These are phyloP conservation scores for Lasioglossum lativentre DNA, from an alignment of 2,888 invertebrate species.

Conservation along the genomic window DNA sequence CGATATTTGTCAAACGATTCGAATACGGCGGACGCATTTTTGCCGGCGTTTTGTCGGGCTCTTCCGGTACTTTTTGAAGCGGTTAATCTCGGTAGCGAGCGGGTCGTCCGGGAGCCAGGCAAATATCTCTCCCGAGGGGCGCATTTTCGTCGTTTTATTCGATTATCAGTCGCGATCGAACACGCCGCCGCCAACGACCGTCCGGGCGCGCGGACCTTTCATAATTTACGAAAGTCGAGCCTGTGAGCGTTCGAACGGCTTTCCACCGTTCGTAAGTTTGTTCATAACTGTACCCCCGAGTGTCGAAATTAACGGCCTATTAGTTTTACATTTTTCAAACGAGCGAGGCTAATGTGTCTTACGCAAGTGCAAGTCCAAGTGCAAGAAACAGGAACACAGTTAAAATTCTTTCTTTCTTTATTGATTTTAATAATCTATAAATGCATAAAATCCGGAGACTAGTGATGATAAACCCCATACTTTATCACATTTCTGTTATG, in stretches of 20 bases:
- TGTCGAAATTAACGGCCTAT: conserved; percentile 55
- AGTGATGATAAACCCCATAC: too few relatives aligned
- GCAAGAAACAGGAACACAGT: too few relatives aligned
- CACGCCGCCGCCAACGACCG: neutral
- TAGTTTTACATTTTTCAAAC: conserved; percentile 15
- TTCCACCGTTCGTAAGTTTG: conserved; percentile 64
- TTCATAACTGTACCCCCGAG: conserved; percentile 48
- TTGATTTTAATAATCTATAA: too few relatives aligned
- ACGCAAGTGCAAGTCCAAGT: too few relatives aligned
- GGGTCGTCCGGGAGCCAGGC: neutral
- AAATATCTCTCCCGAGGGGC: conserved; percentile 37
- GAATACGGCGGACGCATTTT: neutral
- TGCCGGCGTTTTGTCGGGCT: neutral
- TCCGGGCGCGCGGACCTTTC: conserved; percentile 41
- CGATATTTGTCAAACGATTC: conserved; percentile 37
- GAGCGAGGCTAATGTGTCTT: neutral
- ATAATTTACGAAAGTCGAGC: conserved; percentile 56
- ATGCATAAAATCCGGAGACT: too few relatives aligned
- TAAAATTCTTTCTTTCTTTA: too few relatives aligned
- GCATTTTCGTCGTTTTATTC: conserved; percentile 49
- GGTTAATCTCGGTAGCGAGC: conserved; percentile 33
- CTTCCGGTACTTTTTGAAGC: neutral
- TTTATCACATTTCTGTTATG: too few relatives aligned
- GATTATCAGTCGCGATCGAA: conserved; percentile 54
- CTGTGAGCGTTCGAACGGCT: conserved; percentile 21